Evolutionary conservation across 2,113 vertebrate genomes (phyloP).

Genomic region (Aldabrachelys gigantea): DNA sequence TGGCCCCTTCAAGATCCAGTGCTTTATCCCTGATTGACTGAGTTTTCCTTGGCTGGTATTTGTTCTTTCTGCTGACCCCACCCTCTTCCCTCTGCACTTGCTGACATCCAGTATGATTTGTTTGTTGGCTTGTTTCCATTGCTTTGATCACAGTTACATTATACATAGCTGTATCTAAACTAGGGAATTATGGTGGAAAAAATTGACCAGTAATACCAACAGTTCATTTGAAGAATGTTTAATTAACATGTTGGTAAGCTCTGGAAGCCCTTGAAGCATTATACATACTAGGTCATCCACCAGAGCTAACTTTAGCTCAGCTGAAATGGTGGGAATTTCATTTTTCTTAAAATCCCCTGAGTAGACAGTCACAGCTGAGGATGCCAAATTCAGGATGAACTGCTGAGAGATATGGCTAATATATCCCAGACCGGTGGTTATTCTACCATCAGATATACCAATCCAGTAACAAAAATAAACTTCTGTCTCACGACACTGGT

Average conservation of each 20-base stretch:
- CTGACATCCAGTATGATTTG: not conserved
- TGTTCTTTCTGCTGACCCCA: not conserved
- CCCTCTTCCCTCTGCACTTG: not conserved
- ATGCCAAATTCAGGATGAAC: too few relatives aligned
- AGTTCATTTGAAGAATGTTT: not conserved
- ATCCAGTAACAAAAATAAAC: too few relatives aligned
- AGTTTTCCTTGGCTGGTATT: not conserved
- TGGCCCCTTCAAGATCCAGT: not conserved
- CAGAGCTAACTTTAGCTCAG: fast-evolving
- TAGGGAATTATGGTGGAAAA: not conserved
- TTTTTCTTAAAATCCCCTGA: too few relatives aligned
- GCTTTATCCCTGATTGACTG: not conserved
- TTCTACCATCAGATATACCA: too few relatives aligned
- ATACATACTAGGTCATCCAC: not conserved
- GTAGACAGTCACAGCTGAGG: too few relatives aligned
- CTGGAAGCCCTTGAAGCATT: fast-evolving
- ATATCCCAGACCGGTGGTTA: too few relatives aligned
- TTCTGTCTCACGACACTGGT: too few relatives aligned
- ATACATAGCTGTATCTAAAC: not conserved
- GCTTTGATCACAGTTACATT: fast-evolving
- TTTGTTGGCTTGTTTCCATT: not conserved
- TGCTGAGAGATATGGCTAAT: too few relatives aligned
- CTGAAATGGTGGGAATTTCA: not conserved
- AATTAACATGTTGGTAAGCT: not conserved
- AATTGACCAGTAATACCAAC: too few relatives aligned